Evolutionary conservation across 2,113 vertebrate species (phyloP), one percentile per base, ranked within the genome.

Genomic region (Stercorarius parasiticus): DNA sequence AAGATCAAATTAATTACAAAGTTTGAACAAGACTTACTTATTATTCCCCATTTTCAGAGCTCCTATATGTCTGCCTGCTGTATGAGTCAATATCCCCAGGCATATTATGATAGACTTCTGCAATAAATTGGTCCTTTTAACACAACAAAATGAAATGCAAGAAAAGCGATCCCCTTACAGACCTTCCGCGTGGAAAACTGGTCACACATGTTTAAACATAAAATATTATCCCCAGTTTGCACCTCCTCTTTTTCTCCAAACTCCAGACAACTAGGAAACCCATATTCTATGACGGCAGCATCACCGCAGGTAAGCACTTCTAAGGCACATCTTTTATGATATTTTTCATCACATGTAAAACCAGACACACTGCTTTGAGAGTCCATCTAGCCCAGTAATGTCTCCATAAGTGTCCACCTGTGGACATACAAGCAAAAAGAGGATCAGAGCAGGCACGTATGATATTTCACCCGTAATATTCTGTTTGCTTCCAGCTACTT

Each of bases 1-100:
- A 87, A 85, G 45, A 94, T 91, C 81, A 91, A 91, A 93, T 94
- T 96, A 93, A 95, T 96, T 92, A 69, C 58, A 58, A 93, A 91
- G 73, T 77, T 55, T 94, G 73, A 73, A 85, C 52, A 76, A 71
- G 49, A 61, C 52, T 72, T 81, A 76, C 71, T 93, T 91, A 89
- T 91, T 95, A 92, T 76, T 93, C 26, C 58, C 87, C 53, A 80
- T 89, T 94, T 95, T 92, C 81, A 73, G 70, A 95, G 53, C 66
- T 95, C 56, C 52, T 83, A n/a, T 71, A 45, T 61, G 81, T 77
- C 80, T 95, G 64, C 10, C 59, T 92, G 43, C 23, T 84, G 15
- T 34, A 59, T 82, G 91, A 95, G 66, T 95, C 91, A 92, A 58
- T 70, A 58, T 36, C 77, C 49, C 15, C 13, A 38, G 62, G 89